A percentile compares a stretch with the other conserved stretches of the same genome.
Evolutionary conservation across 2,113 vertebrate genomes (phyloP).

Genomic region (Pandion haliaetus): DNA sequence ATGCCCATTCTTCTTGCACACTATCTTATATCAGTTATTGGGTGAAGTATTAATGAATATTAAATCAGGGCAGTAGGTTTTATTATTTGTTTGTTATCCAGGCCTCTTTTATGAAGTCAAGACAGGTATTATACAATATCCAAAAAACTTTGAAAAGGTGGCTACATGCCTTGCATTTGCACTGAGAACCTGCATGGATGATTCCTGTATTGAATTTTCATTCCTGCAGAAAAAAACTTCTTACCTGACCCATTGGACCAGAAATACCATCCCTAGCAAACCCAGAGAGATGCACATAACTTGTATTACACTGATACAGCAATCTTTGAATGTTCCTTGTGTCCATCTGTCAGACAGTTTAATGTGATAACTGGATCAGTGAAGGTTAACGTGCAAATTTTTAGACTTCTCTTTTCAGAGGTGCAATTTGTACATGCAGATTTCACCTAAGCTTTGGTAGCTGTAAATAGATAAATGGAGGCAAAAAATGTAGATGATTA

Average conservation of each 20-base stretch:
- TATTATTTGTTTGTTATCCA: constrained; percentile 25
- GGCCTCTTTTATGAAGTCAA: not conserved
- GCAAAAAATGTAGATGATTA: not conserved
- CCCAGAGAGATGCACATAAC: not conserved
- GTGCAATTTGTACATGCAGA: not conserved
- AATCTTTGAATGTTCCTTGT: not conserved
- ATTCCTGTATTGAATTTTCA: not conserved
- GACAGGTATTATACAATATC: not conserved
- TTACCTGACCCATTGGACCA: not conserved
- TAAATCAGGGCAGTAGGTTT: not conserved
- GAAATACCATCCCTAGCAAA: not conserved
- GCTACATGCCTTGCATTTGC: not conserved
- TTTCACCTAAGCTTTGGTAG: not conserved
- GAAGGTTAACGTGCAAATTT: not conserved
- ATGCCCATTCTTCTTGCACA: not conserved
- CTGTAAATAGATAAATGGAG: not conserved
- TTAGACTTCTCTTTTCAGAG: not conserved
- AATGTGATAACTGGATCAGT: not conserved
- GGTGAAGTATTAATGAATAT: constrained; percentile 32
- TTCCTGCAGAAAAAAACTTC: not conserved
- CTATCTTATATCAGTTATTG: not conserved
- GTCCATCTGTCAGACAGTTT: constrained; percentile 17
- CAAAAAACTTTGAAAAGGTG: not conserved
- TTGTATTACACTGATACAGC: not conserved
- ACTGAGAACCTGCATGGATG: not conserved